Base-by-base conservation (phyloP, 53 echinoderm and acorn worm genomes). In the Luidia sarsii region DNA sequence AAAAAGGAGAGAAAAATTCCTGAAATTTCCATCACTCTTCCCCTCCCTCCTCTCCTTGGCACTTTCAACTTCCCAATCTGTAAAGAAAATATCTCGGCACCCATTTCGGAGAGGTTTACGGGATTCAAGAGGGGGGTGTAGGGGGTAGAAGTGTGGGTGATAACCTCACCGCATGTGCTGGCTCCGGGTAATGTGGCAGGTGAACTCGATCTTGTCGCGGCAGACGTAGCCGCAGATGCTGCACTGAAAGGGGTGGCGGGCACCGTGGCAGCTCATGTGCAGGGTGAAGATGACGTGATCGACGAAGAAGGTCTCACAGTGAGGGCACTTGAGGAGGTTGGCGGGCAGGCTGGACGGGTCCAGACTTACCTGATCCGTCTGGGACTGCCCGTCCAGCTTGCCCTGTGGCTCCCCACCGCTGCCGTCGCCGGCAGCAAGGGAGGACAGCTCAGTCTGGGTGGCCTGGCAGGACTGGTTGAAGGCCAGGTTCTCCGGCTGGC, bases 261-360 rank as follows among this genome's bases (percentile, higher is more conserved):
- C 65, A 18, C 95, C 97, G 43, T 97, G 97, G 67, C 97, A 97
- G 65, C 97, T 97, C 97, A 97, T 97, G 87, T 97, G 97, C 56
- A 97, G 91, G 28, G 93, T 97, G 82, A 91, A 97, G 77, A 97
- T 97, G 18, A 97, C 97, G 25, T 90, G 82, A 52, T 97, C 97
- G 6, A 91, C 83, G 39, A 97, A 97, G 81, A 88, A 91, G 18
- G 94, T 97, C 67, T 94, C 94, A 52, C 97, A 97, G 82, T 94
- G 94, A 1, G 91, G 97, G 68, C 97, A 96, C 60, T 93, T 93
- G 71, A 85, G 80, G 33, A 89, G 61, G 77, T 48, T 77, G 31
- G 19, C 61, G 48, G 77, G 77, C n/a, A 77, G 3, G 33, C 46
- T 28, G 45, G 77, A 60, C 18, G 77, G 73, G 54, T 88, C 88